Evolutionary conservation across 2,797 vertebrate genomes (phyloP), one percentile per base, ranked within the genome.

Genomic region (Lepilemur septentrionalis): DNA sequence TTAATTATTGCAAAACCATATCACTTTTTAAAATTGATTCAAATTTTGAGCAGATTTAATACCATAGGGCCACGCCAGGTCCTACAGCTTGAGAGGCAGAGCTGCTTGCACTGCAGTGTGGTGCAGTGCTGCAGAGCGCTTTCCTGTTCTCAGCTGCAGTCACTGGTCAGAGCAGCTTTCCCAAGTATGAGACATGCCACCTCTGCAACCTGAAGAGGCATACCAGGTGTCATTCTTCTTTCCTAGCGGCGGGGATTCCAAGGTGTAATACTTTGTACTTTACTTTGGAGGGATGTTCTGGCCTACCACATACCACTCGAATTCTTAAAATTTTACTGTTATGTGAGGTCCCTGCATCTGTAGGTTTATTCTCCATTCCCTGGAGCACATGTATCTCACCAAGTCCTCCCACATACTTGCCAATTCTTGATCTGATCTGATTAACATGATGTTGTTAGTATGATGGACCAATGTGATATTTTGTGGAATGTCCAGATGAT

Each of bases 1-100:
- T 99, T 85, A 98, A 97, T 98, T 99, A 99, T 97, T 99, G 98
- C 98, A 99, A 98, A 76, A 98, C 98, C 72, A 98, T 98, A 35
- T 98, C 30, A 81, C 46, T 65, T 82, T 90, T 89, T 59, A 89
- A 75, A 84, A 84, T 32, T 85, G 41, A 41, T 88, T 85, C 75
- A 82, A 48, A 32, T 83, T 32, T 92, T 73, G n/a, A 92, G 46
- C 38, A 86, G 91, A 48, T 90, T n/a, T 18, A 67, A 46, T 46
- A 5, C 59, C 35, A 43, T 22, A 17, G 55, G 17, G 30, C 4
- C 43, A 43, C 63, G 10, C 46, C 3, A n/a, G 52, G 17, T n/a
- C 38, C 59, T 1, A 25, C 17, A 7, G 3, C 28, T 46, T 61
- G 35, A 14, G 59, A 61, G n/a, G 41, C n/a, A 10, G 23, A 72